Base-by-base conservation (phyloP, 2,797 vertebrate genomes). In the Lycodopsis pacificus region DNA sequence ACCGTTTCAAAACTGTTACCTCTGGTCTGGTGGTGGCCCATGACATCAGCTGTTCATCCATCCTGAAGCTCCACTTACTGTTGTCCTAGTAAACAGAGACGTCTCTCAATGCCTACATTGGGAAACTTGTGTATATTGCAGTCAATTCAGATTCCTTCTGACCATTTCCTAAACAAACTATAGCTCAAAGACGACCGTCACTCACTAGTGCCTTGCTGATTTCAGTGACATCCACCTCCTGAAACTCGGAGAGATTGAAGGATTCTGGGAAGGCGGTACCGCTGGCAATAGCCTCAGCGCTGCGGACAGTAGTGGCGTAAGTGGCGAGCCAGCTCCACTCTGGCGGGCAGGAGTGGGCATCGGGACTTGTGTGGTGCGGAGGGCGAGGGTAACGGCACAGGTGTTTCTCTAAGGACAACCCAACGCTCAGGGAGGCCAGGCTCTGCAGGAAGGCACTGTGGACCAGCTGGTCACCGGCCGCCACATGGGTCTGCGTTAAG, bases 41-140 rank as follows among this genome's bases (percentile, higher is more conserved):
- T 0, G 94, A 92, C 95, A 96, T 96, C 75, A 96, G 91, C 83
- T 96, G 95, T 79, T 96, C 96, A 81, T 96, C 95, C 96, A 96
- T 96, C 87, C 93, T 94, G 85, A 94, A 95, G 84, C 92, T 96
- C 96, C 96, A 96, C 87, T 95, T 96, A 84, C 93, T 96, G 63
- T 96, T 96, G 81, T 96, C 95, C 96, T 96, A 54, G 1, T 89
- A 89, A 62, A 84, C 7, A 75, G 7, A 73, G 7, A 77, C 25
- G 9, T 19, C 56, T 56, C 25, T 63, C 36, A 82, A 34, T 20
- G 13, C 2, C 3, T 19, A 46, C 4, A 56, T 11, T 17, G 1
- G 11, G 11, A 64, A 38, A 67, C 15, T 20, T 36, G 1, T 12
- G 12, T 40, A 22, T 49, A 56, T 59, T 67, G 61, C 22, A 70